Evolutionary conservation across 2,888 invertebrate species (phyloP), one percentile per base, ranked within the genome.

Genomic region (Ophioninae sp.): DNA sequence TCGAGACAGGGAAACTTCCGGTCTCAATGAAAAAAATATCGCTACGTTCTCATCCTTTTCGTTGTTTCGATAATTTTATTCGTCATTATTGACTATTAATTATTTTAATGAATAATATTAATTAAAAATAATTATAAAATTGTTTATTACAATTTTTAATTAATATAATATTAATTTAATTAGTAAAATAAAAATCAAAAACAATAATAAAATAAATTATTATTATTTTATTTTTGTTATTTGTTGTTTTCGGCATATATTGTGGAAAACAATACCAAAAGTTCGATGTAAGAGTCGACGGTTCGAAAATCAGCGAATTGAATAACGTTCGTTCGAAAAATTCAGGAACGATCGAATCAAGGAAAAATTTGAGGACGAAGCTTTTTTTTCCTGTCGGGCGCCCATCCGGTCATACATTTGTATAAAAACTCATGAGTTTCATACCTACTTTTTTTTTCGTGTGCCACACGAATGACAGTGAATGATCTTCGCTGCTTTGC

Each of bases 381-480:
- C 9, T 37, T 30, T 59, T 37, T 41, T 41, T 22, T 22, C 13
- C 22, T 13, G 20, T 20, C 58, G 30, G 7, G 39, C 17, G 5
- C 10, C 22, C 23, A 7, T n/a, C 23, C 22, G 59, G 86, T 85
- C 77, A 68, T 72, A 56, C 86, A 85, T 86, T 65, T 87, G 86
- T 88, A 86, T 76, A 86, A 83, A 81, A 74, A 39, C 65, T 75
- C 74, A 77, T 65, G 58, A 22, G 68, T 68, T 73, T 71, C 61
- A 69, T 69, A 13, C 58, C 37, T 7, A 79, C 69, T 23, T 73
- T 41, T 23, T 44, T 56, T 39, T 59, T 20, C 7, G 39, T 59
- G 9, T 22, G 17, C 9, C 20, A 41, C 59, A 13, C 59, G 37
- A 72, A 59, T 39, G 59, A 51, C 56, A 56, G 56, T 30, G 30